Conservation (phyloP, 2,797 vertebrate genomes). For the Hoplostethus atlanticus region DNA sequence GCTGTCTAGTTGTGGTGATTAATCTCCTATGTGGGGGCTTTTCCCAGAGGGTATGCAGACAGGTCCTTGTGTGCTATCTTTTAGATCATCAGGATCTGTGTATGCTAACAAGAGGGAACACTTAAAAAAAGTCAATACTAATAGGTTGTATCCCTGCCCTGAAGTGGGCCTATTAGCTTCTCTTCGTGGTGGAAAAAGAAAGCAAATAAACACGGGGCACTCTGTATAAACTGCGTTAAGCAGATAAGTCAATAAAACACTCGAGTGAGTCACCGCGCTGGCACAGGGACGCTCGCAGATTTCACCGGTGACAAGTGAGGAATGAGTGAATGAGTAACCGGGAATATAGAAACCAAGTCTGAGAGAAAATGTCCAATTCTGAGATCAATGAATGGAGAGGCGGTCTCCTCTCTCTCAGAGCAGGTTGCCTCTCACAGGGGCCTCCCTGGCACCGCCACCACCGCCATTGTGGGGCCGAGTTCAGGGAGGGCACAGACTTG, state of each 20-base stretch:
- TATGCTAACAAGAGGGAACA: slow-evolving; percentile 62
- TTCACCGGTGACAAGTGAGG: not conserved
- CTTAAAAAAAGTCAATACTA: slow-evolving; percentile 59
- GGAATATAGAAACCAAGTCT: not conserved
- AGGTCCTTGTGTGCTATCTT: slow-evolving; percentile 61
- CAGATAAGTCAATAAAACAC: slow-evolving; percentile 61
- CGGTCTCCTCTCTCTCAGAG: not conserved
- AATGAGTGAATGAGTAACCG: not conserved
- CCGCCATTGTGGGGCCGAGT: slow-evolving; percentile 22
- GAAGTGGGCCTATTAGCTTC: slow-evolving; percentile 48
- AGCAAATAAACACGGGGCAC: slow-evolving; percentile 48
- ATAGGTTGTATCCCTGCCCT: slow-evolving; percentile 64
- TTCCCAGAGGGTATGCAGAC: slow-evolving; percentile 49
- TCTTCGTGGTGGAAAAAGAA: slow-evolving; percentile 1
- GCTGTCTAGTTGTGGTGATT: slow-evolving; percentile 70
- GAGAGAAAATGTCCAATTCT: not conserved
- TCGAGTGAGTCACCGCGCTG: slow-evolving; percentile 32
- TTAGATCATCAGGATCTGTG: slow-evolving; percentile 60
- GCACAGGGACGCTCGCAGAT: slow-evolving; percentile 19
- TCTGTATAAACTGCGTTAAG: slow-evolving; percentile 55
- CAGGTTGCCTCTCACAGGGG: slow-evolving; percentile 24
- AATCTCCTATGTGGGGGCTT: slow-evolving; percentile 64
- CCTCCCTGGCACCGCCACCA: slow-evolving; percentile 52
- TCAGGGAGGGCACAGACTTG: slow-evolving; percentile 34
- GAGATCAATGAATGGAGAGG: slow-evolving; percentile 28